Base-by-base conservation (phyloP, 1,140 invertebrate genomes). In the Drosophila eugracilis region DNA sequence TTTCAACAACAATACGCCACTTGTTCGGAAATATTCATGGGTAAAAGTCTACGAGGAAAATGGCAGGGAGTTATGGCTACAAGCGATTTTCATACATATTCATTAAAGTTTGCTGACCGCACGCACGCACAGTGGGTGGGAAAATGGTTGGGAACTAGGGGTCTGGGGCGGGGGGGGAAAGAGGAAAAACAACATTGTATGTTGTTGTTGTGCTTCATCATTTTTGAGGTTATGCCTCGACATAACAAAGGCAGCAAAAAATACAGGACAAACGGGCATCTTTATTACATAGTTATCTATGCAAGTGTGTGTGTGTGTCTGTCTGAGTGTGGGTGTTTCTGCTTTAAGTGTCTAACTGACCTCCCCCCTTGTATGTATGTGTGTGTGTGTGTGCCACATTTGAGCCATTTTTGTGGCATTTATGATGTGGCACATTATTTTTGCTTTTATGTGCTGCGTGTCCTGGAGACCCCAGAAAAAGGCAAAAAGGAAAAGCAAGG, bases 21-120 rank as follows among this genome's bases (percentile, higher is more conserved):
- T 52, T 74, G 57, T 53, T 30, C 52, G 28, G n/a, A 58, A 63
- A 84, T 76, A 85, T 85, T 85, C 72, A 84, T 85, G 74, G 59
- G 59, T n/a, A n/a, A n/a, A n/a, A n/a, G n/a, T 50, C 32, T 39
- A 12, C 44, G 28, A 21, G 10, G 19, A 9, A 30, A 52, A 34
- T 9, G 28, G 36, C 3, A 1, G 6, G 39, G 14, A 32, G 55
- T 34, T 34, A 54, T 57, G 76, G 76, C 72, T 75, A 88, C 83
- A 78, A 86, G 60, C 78, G 74, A 72, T 78, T 72, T 88, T 88
- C 83, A 88, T 88, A 88, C 83, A 88, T 88, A 88, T 88, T 88
- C 83, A 88, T 88, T 88, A 88, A 88, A 83, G 83, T 88, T 86
- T 88, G 70, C 83, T 88, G 78, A 86, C 83, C 83, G 83, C 83